Evolutionary conservation across 35 echinoderm and acorn worm genomes (phyloP), one percentile per base, ranked within the genome.

Genomic region (Eucidaris tribuloides): DNA sequence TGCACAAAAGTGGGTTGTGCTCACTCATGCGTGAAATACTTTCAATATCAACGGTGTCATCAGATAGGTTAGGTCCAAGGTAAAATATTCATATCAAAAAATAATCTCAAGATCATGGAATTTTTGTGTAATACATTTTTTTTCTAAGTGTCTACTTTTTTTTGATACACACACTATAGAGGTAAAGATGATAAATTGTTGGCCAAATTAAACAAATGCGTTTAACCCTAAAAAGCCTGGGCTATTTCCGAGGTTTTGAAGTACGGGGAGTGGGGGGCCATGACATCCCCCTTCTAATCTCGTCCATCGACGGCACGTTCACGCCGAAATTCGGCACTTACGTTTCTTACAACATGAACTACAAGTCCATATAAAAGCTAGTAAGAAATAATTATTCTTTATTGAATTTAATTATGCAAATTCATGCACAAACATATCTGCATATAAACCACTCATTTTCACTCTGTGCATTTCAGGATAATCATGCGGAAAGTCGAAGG

Each of bases 391-490:
- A 60, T 60, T 60, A 60, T 60, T 60, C n/a, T 60, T 0, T 60
- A 60, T 60, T 60, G 57, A 60, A 60, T 60, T 60, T 59, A n/a
- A 59, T 59, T n/a, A 15, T 59, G 57, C 57, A 60, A 60, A 60
- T 60, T 60, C 31, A 0, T 60, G 57, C 57, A 60, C 57, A 60
- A 60, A 59, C 22, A 60, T 29, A 60, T 60, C 0, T 60, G 57
- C 57, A 60, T 60, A 59, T 59, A 60, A 25, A 60, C 22, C 57
- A 60, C 57, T 60, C 57, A 60, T 0, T 60, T 60, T 60, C 57
- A 60, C 57, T 60, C 57, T 60, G 56, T 59, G 57, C 57, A 60
- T 60, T 60, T 60, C 57, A 60, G 57, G 57, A 60, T 60, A 60
- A 60, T 60, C 57, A 60, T 0, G 57, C 57, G 4, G 31, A 15